Evolutionary conservation across 2,113 vertebrate species (phyloP).

Genomic region (Nycticebus coucang): DNA sequence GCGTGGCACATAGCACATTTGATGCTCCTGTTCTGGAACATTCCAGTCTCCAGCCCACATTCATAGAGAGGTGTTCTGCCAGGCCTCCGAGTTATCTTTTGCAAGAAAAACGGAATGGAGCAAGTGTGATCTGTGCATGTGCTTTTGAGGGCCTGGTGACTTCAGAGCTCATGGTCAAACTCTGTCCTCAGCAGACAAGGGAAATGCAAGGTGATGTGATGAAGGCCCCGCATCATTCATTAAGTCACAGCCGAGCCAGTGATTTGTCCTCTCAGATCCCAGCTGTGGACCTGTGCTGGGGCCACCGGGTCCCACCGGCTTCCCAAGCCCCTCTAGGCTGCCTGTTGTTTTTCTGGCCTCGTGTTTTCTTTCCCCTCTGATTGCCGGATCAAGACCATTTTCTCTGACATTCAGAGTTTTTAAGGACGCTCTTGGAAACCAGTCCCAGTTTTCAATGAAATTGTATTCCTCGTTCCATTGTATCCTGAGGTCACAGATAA

Average conservation of each 20-base stretch:
- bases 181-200: background rate
- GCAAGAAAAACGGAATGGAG: background rate
- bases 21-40: background rate
- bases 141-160: background rate
- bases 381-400: background rate
- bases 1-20: background rate
- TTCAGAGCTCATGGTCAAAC: background rate
- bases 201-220: background rate
- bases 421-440: constrained; percentile 51
- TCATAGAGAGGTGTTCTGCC: background rate
- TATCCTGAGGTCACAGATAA: constrained; percentile 46
- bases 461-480: constrained; percentile 35
- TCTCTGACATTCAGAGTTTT: constrained; percentile 50
- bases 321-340: background rate
- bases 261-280: background rate
- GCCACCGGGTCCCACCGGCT: background rate
- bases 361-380: background rate
- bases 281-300: background rate
- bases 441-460: constrained; percentile 9
- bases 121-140: background rate
- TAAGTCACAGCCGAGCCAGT: background rate
- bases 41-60: background rate
- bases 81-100: background rate
- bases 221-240: background rate
- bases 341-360: background rate